Percentiles rank a stretch among this genome's conserved stretches.
Conservation (phyloP, 2,113 vertebrate species). For the Arenaria interpres region DNA sequence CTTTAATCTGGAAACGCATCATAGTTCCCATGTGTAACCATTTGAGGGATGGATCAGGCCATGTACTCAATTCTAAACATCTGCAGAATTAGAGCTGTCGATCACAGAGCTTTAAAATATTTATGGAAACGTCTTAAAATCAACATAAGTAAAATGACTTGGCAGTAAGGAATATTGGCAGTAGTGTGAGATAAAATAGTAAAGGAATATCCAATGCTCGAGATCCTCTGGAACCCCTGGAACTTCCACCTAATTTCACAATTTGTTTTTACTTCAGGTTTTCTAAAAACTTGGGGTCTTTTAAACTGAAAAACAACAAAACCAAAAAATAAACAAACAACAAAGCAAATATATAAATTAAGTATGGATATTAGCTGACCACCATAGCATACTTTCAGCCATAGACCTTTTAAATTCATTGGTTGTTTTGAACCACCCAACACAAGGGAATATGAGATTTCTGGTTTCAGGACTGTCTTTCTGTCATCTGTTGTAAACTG, state of each 20-base stretch:
- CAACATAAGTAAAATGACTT: not conserved
- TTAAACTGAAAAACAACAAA: not conserved
- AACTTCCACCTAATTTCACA: not conserved
- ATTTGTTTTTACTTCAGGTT: not conserved
- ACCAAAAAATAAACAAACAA: not conserved
- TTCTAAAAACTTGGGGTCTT: not conserved
- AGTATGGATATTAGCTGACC: not conserved
- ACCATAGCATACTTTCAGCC: not conserved
- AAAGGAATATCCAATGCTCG: not conserved
- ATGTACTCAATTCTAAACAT: not conserved
- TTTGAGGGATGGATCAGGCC: not conserved
- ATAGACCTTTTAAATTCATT: not conserved
- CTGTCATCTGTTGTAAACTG: not conserved
- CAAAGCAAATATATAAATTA: not conserved
- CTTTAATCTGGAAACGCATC: not conserved
- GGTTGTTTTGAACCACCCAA: not conserved
- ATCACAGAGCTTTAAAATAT: not conserved
- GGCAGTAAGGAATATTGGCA: not conserved
- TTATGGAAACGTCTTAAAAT: not conserved
- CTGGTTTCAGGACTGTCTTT: not conserved
- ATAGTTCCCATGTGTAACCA: not conserved
- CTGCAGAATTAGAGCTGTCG: not conserved
- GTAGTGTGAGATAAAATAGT: not conserved
- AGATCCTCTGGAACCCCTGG: not conserved
- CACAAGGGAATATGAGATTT: not conserved